Evolutionary conservation across 1,140 invertebrate species (phyloP).

Genomic region (Drosophila quadrilineata): DNA sequence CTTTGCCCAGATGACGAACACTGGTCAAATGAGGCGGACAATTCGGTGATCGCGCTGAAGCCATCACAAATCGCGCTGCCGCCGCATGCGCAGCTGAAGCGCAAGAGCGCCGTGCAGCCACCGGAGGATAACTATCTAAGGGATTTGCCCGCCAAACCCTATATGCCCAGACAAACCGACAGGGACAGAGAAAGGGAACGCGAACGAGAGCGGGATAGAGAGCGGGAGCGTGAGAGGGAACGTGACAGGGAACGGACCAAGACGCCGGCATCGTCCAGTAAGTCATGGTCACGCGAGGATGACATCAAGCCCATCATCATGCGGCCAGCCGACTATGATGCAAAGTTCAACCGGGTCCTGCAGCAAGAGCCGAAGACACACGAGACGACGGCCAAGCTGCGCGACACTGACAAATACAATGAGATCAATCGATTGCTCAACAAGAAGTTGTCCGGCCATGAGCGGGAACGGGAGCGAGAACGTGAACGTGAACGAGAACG

Average conservation of each 20-base stretch:
- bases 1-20: conserved; percentile 65
- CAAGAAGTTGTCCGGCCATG: conserved; percentile 58
- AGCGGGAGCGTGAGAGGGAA: conserved; percentile 28
- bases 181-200: conserved; percentile 36
- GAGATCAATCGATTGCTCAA: conserved; percentile 73
- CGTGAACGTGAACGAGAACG: conserved; percentile 4
- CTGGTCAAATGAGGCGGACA: conserved; percentile 79
- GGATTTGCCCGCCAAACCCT: conserved; percentile 73
- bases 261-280: conserved; percentile 51
- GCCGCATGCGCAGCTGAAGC: conserved; percentile 58
- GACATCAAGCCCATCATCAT: conserved; percentile 76
- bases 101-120: conserved; percentile 74
- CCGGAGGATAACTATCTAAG: conserved; percentile 75
- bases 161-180: conserved; percentile 57
- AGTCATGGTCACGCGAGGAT: conserved; percentile 70
- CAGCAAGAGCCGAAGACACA: conserved; percentile 52
- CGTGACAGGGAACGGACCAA: conserved; percentile 48
- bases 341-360: conserved; percentile 75
- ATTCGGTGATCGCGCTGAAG: conserved; percentile 75
- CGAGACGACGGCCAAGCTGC: conserved; percentile 40
- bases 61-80: conserved; percentile 71
- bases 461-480: conserved; percentile 15
- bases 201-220: conserved; percentile 17
- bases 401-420: conserved; percentile 70
- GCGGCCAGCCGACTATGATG: conserved; percentile 76